Conservation (phyloP, 2,113 vertebrate species). For the Rutilus rutilus region DNA sequence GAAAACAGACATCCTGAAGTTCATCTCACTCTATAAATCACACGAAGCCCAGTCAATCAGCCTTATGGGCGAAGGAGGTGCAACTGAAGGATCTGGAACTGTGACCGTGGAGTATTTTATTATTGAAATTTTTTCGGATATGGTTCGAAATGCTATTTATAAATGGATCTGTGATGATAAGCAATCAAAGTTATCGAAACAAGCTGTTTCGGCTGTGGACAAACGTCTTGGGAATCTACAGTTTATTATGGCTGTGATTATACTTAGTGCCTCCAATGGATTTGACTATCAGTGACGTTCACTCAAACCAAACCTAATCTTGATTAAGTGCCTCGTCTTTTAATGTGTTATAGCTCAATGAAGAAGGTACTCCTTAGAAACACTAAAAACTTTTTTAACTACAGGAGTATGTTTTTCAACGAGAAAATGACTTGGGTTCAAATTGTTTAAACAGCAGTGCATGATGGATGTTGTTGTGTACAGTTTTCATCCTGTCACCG, state of each 20-base stretch:
- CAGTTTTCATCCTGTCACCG: constrained; percentile 30
- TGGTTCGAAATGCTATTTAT: constrained; percentile 27
- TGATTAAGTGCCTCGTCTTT: constrained; percentile 58
- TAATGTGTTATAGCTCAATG: constrained; percentile 20
- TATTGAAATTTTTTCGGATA: not conserved
- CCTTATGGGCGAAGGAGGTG: constrained; percentile 15
- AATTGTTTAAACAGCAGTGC: constrained; percentile 39
- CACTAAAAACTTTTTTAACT: constrained; percentile 32
- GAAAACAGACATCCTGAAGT: constrained; percentile 12
- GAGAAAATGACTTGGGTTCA: constrained; percentile 18
- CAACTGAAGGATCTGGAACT: constrained; percentile 3
- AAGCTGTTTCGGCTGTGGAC: constrained; percentile 27
- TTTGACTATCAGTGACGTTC: constrained; percentile 38
- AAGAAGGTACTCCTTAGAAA: constrained; percentile 58
- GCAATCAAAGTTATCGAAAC: constrained; percentile 27
- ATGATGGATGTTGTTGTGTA: constrained; percentile 46
- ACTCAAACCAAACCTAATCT: constrained; percentile 15
- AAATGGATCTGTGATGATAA: constrained; percentile 17
- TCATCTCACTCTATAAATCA: constrained; percentile 44
- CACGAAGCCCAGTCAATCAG: constrained; percentile 31
- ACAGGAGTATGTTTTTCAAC: constrained; percentile 43
- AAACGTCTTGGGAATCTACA: constrained; percentile 31
- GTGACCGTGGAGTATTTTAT: constrained; percentile 31
- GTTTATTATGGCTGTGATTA: constrained; percentile 20
- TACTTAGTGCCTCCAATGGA: constrained; percentile 8